Evolutionary conservation across 2,888 invertebrate species (phyloP), one percentile per base, ranked within the genome.

Genomic region (Gortyna flavago): DNA sequence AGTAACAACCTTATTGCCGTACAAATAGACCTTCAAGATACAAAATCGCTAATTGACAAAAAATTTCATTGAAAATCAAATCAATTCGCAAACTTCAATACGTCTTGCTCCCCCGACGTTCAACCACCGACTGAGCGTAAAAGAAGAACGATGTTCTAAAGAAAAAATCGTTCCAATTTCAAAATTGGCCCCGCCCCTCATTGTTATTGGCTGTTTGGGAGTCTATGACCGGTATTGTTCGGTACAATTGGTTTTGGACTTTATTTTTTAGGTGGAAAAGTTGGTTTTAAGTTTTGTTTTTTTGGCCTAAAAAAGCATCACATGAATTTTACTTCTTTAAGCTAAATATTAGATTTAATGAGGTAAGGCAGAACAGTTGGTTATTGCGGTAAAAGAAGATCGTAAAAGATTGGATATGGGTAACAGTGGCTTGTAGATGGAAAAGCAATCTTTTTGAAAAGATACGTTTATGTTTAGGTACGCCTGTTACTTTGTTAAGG

Each of bases 101-200:
- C 84, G 83, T 88, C 85, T 74, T 68, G 54, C 85, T 82, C 76
- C 21, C 74, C 66, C 86, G 76, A 86, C 82, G 88, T 89, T 88
- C 81, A 72, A 88, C 83, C 82, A 85, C 89, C 90, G 87, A 91
- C 93, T 93, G 93, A 88, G 88, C 87, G 87, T 89, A 88, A 92
- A 93, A 93, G 90, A 92, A 93, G 91, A 93, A 92, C 91, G 91
- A 89, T 91, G 89, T 89, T 87, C 87, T 90, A 90, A 92, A 93
- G 91, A 93, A 94, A 95, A 95, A 95, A 95, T 91, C 94, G 93
- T 94, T 94, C 94, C 93, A 92, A 94, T 93, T 96, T 95, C 93
- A 92, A 94, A 94, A 95, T 95, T 94, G 94, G 95, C 95, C 94
- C 93, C 96, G 92, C 96, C 96, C 93, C 92, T 88, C 91, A 92